These are phyloP conservation scores for Nephrotoma guestfalica DNA, from an alignment of 2,888 invertebrate species.

Conservation along the genomic window DNA sequence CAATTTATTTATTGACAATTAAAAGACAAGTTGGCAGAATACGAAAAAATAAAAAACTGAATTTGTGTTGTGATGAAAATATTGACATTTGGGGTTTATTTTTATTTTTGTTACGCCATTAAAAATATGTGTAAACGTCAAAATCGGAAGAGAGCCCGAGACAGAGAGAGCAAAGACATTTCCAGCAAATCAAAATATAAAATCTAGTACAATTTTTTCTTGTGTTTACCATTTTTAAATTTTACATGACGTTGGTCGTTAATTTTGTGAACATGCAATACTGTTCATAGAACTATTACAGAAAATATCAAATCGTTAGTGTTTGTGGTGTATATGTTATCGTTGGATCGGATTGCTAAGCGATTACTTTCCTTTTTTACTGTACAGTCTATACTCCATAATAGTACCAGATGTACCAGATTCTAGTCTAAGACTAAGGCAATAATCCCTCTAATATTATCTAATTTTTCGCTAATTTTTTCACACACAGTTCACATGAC, in stretches of 20 bases:
- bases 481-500: no score
- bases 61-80: background rate
- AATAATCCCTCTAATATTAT: no score
- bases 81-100: background rate
- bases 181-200: background rate
- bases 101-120: background rate
- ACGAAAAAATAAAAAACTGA: background rate
- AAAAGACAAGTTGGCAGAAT: background rate
- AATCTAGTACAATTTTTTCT: background rate
- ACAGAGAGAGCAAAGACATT: background rate
- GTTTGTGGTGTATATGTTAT: no score
- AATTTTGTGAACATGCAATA: no score
- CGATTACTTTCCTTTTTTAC: no score
- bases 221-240: background rate
- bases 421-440: no score
- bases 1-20: background rate
- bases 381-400: no score
- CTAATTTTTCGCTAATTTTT: no score
- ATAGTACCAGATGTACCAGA: no score
- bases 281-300: no score
- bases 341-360: no score
- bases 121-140: background rate
- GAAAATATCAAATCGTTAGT: no score
- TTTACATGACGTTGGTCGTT: background rate
- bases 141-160: background rate